These are phyloP conservation scores for Calosoma granatense DNA, from an alignment of 1,140 invertebrate species.

Conservation along the genomic window DNA sequence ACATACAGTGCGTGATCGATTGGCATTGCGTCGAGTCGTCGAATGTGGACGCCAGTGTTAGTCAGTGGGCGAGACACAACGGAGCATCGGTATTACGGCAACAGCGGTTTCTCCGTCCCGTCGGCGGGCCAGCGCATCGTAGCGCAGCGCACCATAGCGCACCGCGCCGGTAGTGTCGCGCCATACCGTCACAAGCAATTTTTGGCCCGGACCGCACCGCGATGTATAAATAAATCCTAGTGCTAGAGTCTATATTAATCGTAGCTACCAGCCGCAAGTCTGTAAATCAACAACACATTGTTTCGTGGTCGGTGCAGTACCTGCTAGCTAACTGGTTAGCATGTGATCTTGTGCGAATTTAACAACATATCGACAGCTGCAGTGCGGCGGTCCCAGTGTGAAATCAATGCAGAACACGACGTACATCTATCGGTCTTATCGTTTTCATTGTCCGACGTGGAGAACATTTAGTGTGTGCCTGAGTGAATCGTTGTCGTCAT, in stretches of 20 bases:
- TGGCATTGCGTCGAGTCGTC: background rate
- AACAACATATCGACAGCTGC: constrained; percentile 1
- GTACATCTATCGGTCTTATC: background rate
- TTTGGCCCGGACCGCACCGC: constrained; percentile 3
- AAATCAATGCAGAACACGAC: constrained; percentile 4
- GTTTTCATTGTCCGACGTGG: background rate
- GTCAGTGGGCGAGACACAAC: background rate
- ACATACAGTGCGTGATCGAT: background rate
- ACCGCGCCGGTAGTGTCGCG: background rate
- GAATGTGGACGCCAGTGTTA: background rate
- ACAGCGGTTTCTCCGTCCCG: too few species aligned
- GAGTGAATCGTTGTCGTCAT: background rate
- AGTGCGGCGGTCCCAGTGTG: background rate
- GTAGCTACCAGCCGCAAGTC: background rate
- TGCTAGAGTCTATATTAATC: constrained; percentile 6
- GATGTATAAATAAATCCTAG: constrained; percentile 8
- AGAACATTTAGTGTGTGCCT: too few species aligned
- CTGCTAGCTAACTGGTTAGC: background rate
- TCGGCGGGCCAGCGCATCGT: background rate
- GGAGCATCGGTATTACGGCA: too few species aligned
- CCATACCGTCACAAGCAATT: background rate
- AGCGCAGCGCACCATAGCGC: background rate
- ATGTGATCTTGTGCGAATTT: background rate
- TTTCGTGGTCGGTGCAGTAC: background rate
- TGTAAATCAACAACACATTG: constrained; percentile 4